These are phyloP conservation scores for Sinonovacula constricta DNA, from an alignment of 1,140 invertebrate species.

Conservation along the genomic window DNA sequence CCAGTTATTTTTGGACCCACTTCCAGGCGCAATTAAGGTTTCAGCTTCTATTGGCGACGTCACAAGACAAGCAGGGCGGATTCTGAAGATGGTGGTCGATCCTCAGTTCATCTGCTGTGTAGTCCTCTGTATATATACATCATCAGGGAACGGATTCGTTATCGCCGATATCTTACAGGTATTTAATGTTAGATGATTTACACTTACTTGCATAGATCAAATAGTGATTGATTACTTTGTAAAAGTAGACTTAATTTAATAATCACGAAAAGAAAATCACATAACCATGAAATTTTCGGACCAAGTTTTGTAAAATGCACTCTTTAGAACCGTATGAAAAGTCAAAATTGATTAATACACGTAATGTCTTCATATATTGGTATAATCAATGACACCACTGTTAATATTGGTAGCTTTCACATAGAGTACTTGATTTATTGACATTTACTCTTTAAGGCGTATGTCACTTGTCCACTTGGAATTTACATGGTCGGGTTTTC, in stretches of 20 bases:
- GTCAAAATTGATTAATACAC: too few relatives aligned
- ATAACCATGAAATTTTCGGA: too few relatives aligned
- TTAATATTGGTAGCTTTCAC: too few relatives aligned
- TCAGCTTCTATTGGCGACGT: conserved; percentile 23
- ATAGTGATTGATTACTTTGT: too few relatives aligned
- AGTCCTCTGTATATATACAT: conserved; percentile 57
- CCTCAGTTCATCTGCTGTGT: conserved; percentile 57
- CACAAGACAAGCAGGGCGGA: conserved; percentile 50
- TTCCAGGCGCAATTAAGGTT: conserved; percentile 26
- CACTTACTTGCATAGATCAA: too few relatives aligned
- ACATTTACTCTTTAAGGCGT: conserved; percentile 73
- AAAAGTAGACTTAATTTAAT: too few relatives aligned
- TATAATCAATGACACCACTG: too few relatives aligned
- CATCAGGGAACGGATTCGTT: conserved; percentile 60
- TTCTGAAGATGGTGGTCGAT: conserved; percentile 60
- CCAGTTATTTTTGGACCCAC: conserved; percentile 61
- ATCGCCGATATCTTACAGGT: conserved; percentile 66
- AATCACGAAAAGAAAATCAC: too few relatives aligned
- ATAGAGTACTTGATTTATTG: too few relatives aligned
- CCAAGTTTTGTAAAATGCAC: too few relatives aligned
- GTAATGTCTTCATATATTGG: too few relatives aligned
- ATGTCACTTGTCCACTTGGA: conserved; percentile 69
- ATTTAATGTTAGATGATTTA: conserved; percentile 32
- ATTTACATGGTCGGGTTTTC: conserved; percentile 70
- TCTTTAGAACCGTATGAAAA: too few relatives aligned